These are phyloP conservation scores for Poecilia wingei DNA, from an alignment of 2,797 vertebrate species.

Conservation along the genomic window DNA sequence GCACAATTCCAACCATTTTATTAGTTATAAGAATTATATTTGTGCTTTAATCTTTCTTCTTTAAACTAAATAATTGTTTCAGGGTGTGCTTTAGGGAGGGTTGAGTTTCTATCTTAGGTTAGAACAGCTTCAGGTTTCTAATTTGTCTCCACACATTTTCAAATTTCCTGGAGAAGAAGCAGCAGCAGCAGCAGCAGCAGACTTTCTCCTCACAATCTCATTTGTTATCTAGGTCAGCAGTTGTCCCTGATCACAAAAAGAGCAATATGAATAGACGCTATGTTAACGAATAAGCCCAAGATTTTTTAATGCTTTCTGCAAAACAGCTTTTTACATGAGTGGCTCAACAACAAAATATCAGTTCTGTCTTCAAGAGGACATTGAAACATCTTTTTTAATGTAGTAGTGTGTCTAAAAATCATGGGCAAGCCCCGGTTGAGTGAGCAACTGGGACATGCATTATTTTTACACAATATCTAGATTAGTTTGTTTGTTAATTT, in stretches of 20 bases:
- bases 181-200: conserved; percentile 1
- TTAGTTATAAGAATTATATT: not conserved
- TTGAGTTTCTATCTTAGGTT: not conserved
- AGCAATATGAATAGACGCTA: not conserved
- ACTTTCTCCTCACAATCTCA: not conserved
- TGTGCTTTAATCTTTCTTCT: not conserved
- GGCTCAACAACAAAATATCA: not conserved
- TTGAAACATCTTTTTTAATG: not conserved
- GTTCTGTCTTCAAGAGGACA: not conserved
- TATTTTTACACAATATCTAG: not conserved
- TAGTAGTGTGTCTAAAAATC: not conserved
- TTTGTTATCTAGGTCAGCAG: not conserved
- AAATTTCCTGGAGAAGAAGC: not conserved
- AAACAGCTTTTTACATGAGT: not conserved
- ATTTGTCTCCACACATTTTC: not conserved
- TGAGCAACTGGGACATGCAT: not conserved
- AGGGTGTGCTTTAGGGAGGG: not conserved
- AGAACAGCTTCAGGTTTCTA: not conserved
- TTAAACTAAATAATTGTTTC: not conserved
- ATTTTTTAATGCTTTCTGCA: not conserved
- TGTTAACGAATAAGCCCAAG: not conserved
- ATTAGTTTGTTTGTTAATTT: not conserved
- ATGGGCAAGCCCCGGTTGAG: not conserved
- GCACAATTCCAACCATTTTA: not conserved
- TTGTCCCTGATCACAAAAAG: not conserved